Conservation (phyloP, 2,888 invertebrate genomes). For the Drosophila hamatofila region DNA sequence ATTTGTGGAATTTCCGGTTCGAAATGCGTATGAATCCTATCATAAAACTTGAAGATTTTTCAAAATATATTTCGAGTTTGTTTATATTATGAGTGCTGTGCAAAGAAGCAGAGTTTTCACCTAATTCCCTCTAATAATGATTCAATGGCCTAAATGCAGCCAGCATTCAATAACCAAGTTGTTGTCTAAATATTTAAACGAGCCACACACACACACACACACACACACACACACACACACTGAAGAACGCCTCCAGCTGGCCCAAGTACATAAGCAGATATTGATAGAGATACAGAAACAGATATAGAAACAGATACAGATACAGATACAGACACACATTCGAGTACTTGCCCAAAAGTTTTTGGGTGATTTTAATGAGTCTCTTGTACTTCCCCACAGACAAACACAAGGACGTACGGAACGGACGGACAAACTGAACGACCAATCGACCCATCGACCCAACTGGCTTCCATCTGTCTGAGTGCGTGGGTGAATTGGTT, state of each 20-base stretch:
- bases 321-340: constrained; percentile 15
- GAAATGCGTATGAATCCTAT: constrained; percentile 43
- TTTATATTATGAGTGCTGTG: constrained; percentile 49
- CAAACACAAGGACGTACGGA: neutral
- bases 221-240: constrained; percentile 20
- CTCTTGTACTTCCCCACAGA: constrained; percentile 44
- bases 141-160: constrained; percentile 34
- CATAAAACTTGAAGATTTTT: constrained; percentile 48
- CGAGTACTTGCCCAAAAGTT: constrained; percentile 22
- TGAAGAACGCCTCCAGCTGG: constrained; percentile 32
- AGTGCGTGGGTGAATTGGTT: constrained; percentile 38
- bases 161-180: constrained; percentile 53
- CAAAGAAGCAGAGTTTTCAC: constrained; percentile 12
- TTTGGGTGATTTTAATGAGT: constrained; percentile 42
- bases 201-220: constrained; percentile 23
- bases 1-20: constrained; percentile 48
- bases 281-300: constrained; percentile 18
- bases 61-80: constrained; percentile 30
- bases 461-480: constrained; percentile 39
- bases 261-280: constrained; percentile 11
- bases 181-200: constrained; percentile 73
- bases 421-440: neutral
- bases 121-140: constrained; percentile 34
- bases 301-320: constrained; percentile 15
- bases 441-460: constrained; percentile 26